Evolutionary conservation across 2,797 vertebrate genomes (phyloP), one percentile per base, ranked within the genome.

Genomic region (Tiaroga cobitis): DNA sequence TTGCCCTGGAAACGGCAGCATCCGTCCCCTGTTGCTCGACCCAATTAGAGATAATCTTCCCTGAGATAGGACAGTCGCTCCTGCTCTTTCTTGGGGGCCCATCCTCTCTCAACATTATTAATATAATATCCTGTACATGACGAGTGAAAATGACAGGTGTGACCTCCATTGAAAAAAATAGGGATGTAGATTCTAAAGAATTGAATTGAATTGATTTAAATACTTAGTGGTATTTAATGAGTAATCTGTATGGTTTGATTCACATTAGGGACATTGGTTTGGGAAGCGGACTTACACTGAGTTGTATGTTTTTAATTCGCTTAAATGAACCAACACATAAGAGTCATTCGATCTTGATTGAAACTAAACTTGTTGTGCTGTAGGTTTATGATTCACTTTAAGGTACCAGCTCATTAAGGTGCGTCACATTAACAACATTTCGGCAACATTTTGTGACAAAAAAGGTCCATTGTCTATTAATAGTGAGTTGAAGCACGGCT

Each of bases 1-100:
- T 91, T 94, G 89, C 90, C 91, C 84, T 90, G 90, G 93, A 93
- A 93, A 93, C 92, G 87, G 87, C 74, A 87, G 86, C 69, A 69
- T 89, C 82, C 26, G 72, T 91, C 89, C 87, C 90, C 82, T 73
- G 85, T 86, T 89, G 68, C 69, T 59, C 85, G 84, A 87, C 86
- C 88, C 86, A 92, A 83, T 91, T 91, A 89, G n/a, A 88, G 84
- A 80, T 82, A 56, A 90, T 85, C 49, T 83, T 82, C 49, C 77
- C 75, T n/a, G 80, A 85, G 81, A 83, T 19, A 70, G 49, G 81
- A 76, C 56, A 72, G 51, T 49, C 18, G 41, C 54, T 84, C 24
- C 70, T 84, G 39, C 70, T 79, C 19, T 24, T 68, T 61, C 32
- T 68, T 56, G 56, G 26, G 70, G 68, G 21, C 26, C 26, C 59